Base-by-base conservation (phyloP, 2,888 invertebrate species). In the Drosophila hamatofila region DNA sequence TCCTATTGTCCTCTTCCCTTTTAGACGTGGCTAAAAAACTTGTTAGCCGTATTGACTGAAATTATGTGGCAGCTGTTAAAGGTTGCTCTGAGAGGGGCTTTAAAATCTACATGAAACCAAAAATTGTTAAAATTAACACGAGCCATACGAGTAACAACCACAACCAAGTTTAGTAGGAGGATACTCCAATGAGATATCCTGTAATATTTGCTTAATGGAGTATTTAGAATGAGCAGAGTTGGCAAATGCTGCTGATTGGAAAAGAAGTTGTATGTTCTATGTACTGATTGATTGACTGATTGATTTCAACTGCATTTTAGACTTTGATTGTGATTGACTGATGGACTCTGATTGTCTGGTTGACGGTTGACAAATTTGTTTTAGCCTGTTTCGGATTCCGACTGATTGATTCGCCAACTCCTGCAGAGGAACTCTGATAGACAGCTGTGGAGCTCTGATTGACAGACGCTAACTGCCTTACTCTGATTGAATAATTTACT, bases 41-140 rank as follows among this genome's bases (percentile, higher is more conserved):
- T 30, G 44, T 18, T 37, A 11, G 54, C 37, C 37, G 25, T 25
- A 25, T 16, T 30, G 21, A 18, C 12, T 11, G 16, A n/a, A 58
- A 58, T 48, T 37, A 37, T 37, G 27, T 39, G 23, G 14, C 39
- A 25, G 54, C 37, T 54, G 25, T 6, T n/a, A 27, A 25, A 54
- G 37, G 54, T 33, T 18, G 51, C 33, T 16, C 6, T 6, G 39
- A 39, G 25, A 27, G 25, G 14, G n/a, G 14, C 54, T 39, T 54
- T n/a, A 18, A 54, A 39, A 18, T 37, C 18, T 14, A 39, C 39
- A 39, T 54, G 54, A 25, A 12, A 54, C 37, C 54, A 8, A 35
- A 39, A 54, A 54, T 33, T n/a, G 27, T 16, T 30, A 18, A 25
- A 25, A 54, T 54, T 54, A 54, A 54, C n/a, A 25, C 16, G 3